phyloP scores from a whole-genome alignment of 1,140 invertebrate genomes.

The Aphelinus atriplicis region DNA sequence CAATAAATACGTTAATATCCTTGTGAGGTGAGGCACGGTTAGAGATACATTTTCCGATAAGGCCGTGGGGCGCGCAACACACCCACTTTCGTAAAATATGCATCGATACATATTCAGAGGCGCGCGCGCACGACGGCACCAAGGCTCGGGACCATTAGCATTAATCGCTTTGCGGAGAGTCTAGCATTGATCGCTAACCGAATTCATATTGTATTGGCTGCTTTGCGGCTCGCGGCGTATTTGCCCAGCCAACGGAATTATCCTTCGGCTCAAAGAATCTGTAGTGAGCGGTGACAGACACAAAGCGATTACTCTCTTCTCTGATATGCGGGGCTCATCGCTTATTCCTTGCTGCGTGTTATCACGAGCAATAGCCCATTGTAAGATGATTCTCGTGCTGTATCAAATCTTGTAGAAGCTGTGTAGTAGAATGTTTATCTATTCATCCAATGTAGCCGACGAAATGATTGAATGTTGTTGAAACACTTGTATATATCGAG shows the following conservation, averaged over 20 bases:
- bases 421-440: too few relatives aligned
- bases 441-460: too few relatives aligned
- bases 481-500: too few relatives aligned
- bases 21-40: too few relatives aligned
- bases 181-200: constrained; percentile 56
- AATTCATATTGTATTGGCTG: constrained; percentile 58
- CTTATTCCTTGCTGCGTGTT: too few relatives aligned
- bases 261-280: constrained; percentile 53
- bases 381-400: too few relatives aligned
- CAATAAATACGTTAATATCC: constrained; percentile 13
- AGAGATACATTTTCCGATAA: constrained; percentile 47
- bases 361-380: too few relatives aligned
- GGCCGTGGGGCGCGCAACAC: neutral
- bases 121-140: neutral
- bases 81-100: constrained; percentile 50
- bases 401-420: too few relatives aligned
- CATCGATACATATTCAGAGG: constrained; percentile 62
- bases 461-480: too few relatives aligned
- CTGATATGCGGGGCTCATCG: too few relatives aligned
- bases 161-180: constrained; percentile 58
- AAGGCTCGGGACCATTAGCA: constrained; percentile 56
- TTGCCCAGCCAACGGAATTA: constrained; percentile 53
- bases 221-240: constrained; percentile 41
- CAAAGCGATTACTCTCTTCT: too few relatives aligned
- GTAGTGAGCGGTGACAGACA: neutral